These are phyloP conservation scores for Coendou prehensilis DNA, from an alignment of 2,797 vertebrate species.

Conservation along the genomic window DNA sequence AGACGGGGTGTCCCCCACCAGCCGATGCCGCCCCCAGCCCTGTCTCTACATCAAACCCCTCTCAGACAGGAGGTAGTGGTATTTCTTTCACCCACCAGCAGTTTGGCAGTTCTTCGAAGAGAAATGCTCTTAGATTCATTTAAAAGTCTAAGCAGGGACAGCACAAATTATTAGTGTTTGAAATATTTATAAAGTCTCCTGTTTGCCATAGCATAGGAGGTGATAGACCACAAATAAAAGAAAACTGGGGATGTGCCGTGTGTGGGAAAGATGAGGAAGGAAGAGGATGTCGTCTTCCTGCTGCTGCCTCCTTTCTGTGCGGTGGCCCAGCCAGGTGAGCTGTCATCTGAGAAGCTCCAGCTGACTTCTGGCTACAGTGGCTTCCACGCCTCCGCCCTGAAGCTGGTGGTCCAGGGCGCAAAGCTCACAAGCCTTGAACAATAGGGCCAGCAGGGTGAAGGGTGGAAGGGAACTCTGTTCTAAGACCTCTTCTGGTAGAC, in stretches of 20 bases:
- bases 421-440: no score
- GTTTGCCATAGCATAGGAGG: conserved; percentile 69
- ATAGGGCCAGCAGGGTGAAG: neutral
- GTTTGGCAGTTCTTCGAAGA: conserved; percentile 65
- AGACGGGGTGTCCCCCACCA: rapidly evolving
- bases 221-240: conserved; percentile 78
- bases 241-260: rapidly evolving
- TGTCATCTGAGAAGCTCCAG: neutral
- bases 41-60: neutral
- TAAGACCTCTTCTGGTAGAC: neutral
- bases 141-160: conserved; percentile 83
- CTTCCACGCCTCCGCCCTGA: rapidly evolving
- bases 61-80: neutral
- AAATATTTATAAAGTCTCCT: conserved; percentile 84
- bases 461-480: neutral
- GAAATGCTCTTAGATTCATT: conserved; percentile 80
- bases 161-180: conserved; percentile 82
- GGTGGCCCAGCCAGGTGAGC: rapidly evolving
- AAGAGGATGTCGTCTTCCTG: neutral
- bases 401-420: rapidly evolving
- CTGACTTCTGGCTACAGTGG: rapidly evolving
- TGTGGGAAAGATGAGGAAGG: neutral
- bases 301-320: rapidly evolving
- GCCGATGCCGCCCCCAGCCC: neutral
- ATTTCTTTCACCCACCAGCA: conserved; percentile 53